Evolutionary conservation across 2,113 vertebrate genomes (phyloP).

Genomic region (Pedionomus torquatus): DNA sequence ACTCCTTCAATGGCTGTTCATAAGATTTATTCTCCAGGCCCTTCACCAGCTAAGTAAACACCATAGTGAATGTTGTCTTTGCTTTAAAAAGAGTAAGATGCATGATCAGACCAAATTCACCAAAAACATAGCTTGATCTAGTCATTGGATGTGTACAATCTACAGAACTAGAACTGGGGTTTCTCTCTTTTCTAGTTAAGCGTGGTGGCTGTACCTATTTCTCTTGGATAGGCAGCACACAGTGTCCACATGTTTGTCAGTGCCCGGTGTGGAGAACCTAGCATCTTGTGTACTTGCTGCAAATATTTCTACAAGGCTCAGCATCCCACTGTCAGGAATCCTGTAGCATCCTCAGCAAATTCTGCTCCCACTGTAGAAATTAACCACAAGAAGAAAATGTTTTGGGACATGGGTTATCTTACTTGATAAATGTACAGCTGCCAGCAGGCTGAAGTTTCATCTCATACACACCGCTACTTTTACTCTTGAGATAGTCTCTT

Average conservation of each 20-base stretch:
- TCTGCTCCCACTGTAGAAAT: not conserved
- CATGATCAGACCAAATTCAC: not conserved
- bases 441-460: not conserved
- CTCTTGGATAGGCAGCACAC: not conserved
- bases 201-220: not conserved
- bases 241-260: rapidly evolving
- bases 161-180: not conserved
- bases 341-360: not conserved
- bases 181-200: not conserved
- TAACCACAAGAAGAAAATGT: not conserved
- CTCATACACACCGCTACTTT: not conserved
- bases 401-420: not conserved
- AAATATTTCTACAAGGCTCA: not conserved
- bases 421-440: not conserved
- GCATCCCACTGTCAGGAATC: not conserved
- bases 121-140: not conserved
- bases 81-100: not conserved
- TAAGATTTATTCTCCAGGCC: too few relatives aligned
- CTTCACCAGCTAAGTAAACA: not conserved
- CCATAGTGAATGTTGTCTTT: not conserved
- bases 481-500: not conserved
- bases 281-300: not conserved
- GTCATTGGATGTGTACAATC: not conserved
- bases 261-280: not conserved
- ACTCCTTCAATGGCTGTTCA: too few relatives aligned